Base-by-base conservation (phyloP, 2,888 invertebrate genomes). In the Drosophila algonquin region DNA sequence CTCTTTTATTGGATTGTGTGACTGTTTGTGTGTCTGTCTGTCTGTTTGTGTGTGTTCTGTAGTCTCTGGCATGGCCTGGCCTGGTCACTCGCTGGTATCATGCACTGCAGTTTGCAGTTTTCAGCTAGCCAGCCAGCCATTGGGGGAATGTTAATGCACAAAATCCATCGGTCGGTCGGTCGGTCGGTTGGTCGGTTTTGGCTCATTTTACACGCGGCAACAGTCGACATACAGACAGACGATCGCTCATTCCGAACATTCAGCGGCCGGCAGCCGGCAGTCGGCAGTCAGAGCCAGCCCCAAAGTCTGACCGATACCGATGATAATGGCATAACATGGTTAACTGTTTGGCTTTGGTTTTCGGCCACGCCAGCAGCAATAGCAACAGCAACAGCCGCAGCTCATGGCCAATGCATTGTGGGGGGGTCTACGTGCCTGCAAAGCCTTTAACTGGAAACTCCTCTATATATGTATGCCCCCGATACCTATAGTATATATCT, bases 141-240 rank as follows among this genome's bases (percentile, higher is more conserved):
- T 1, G 63, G 64, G 76, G 74, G 77, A 84, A 86, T 79, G 79
- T 80, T 59, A 82, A 82, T 77, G 72, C 64, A 63, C 32, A 24
- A 57, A 1, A 40, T 40, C 14, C 40, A 40, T 14, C 6, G 40
- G 40, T 40, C 40, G 40, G 40, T 14, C 6, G 40, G 40, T 40
- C 40, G 40, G 40, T 14, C 21, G 21, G 3, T 21, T 5, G 14
- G 14, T 40, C 53, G 14, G 10, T 40, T 46, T 35, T 80, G 80
- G 75, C 73, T 85, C 86, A 80, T 80, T 83, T 84, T 85, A 73
- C 77, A 81, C 71, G 81, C 73, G 56, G 30, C 30, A 18, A 35
- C 47, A 40, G 40, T 3, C 32, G 32, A 12, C 12, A 47, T 18
- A 12, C 24, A 40, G 24, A 24, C 24, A 24, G 57, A 63, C 63